Evolutionary conservation across 2,113 vertebrate species (phyloP), one percentile per base, ranked within the genome.

Genomic region (Hemiprocne comata): DNA sequence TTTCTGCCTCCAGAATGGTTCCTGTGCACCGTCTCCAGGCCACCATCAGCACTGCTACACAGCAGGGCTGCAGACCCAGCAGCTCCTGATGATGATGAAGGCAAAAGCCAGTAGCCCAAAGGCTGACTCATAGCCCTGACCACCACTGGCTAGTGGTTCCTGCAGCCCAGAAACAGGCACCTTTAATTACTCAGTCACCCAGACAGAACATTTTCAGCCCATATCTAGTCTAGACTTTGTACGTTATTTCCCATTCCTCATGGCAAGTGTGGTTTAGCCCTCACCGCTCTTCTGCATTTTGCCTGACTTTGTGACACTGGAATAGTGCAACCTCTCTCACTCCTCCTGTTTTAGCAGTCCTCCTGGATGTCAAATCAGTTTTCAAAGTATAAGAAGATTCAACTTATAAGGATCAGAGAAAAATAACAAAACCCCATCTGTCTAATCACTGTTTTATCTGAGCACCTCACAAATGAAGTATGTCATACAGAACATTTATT

Each of bases 401-500:
- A 53, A 44, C 17, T 84, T 57, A 28, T 20, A 91, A 92, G 51
- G 57, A 85, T 74, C 31, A 91, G 34, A 69, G 28, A 78, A 85
- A 76, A 91, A 82, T 24, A 75, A 66, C 54, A 84, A 89, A 82
- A 11, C 24, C 16, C 29, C 46, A 79, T 61, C 78, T 65, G 38
- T 76, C 66, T 87, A 73, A 88, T 87, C 75, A 34, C 25, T 24
- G 36, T 75, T 33, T 71, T 86, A 84, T 81, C 87, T 65, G 85
- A 80, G 29, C 29, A 57, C 36, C 62, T 87, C 86, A 85, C 69
- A 91, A 85, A 78, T 76, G 85, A 67, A 54, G 55, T 58, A 33
- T 80, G 79, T 88, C 92, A 91, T 34, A 72, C 23, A 69, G 76
- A 90, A 85, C 54, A 65, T 69, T 88, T 94, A 64, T 72, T 89